Evolutionary conservation across 2,113 vertebrate genomes (phyloP).

Genomic region (Austrofundulus limnaeus): DNA sequence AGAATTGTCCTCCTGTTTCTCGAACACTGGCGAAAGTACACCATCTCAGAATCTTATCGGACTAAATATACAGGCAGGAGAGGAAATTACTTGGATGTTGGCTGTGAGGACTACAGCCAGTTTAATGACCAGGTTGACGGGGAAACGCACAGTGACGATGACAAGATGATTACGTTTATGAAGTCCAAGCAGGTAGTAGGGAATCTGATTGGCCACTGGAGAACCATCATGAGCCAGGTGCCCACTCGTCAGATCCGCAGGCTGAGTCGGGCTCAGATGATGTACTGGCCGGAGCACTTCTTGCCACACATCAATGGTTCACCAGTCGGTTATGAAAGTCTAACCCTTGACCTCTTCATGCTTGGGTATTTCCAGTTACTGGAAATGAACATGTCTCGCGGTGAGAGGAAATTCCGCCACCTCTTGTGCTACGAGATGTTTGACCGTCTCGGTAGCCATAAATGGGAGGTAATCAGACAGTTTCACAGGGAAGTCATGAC

Average conservation of each 20-base stretch:
- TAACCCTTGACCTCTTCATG: constrained; percentile 97
- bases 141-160: constrained; percentile 74
- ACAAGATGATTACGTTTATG: constrained; percentile 85
- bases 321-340: constrained; percentile 84
- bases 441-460: constrained; percentile 89
- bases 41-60: constrained; percentile 77
- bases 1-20: constrained; percentile 90
- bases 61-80: constrained; percentile 63
- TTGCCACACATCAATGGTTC: constrained; percentile 85
- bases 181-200: constrained; percentile 88
- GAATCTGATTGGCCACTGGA: constrained; percentile 89
- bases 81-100: constrained; percentile 56
- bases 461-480: constrained; percentile 87
- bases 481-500: constrained; percentile 91
- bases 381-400: constrained; percentile 93
- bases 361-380: constrained; percentile 97
- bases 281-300: constrained; percentile 97
- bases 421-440: constrained; percentile 98
- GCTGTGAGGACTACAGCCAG: constrained; percentile 62
- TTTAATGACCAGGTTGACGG: constrained; percentile 47
- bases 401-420: constrained; percentile 93
- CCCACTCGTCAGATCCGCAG: constrained; percentile 82
- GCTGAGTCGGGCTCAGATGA: constrained; percentile 80
- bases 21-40: constrained; percentile 93
- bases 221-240: constrained; percentile 85